phyloP scores from a whole-genome alignment of 2,113 vertebrate species.

The Orientallactaga bullata region DNA sequence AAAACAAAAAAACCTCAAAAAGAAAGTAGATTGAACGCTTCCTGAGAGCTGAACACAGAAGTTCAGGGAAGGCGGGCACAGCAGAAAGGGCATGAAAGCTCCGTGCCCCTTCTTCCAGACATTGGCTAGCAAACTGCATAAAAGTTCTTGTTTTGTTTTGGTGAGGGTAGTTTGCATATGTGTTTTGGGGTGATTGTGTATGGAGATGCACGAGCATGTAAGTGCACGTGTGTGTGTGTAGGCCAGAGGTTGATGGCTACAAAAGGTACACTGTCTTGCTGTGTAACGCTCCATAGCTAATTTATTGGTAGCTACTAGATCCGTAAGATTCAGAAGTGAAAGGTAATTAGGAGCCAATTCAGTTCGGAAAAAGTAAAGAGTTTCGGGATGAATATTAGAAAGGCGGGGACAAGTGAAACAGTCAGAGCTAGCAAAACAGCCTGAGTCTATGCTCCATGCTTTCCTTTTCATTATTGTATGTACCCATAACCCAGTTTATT shows the following conservation, averaged over 20 bases:
- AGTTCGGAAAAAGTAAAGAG: background rate
- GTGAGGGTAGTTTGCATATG: too few relatives aligned
- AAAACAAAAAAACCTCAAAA: background rate
- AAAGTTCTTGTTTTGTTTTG: too few relatives aligned
- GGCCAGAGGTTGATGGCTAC: background rate
- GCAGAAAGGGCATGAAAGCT: background rate
- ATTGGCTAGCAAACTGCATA: background rate
- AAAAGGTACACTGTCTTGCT: background rate
- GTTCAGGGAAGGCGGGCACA: background rate
- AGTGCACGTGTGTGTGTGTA: too few relatives aligned
- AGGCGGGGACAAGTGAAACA: background rate
- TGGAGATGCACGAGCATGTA: too few relatives aligned
- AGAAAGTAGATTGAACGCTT: too few relatives aligned
- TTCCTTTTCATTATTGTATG: background rate
- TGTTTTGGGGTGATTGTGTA: too few relatives aligned
- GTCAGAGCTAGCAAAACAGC: background rate
- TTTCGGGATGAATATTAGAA: background rate
- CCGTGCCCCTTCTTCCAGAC: background rate
- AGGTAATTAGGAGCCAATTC: background rate
- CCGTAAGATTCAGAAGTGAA: background rate
- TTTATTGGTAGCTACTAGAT: too few relatives aligned
- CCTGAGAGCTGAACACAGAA: background rate
- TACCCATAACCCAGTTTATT: background rate
- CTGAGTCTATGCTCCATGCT: background rate
- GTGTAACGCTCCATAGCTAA: background rate